Conservation (phyloP, 2,113 vertebrate species). For the Anoura caudifer region DNA sequence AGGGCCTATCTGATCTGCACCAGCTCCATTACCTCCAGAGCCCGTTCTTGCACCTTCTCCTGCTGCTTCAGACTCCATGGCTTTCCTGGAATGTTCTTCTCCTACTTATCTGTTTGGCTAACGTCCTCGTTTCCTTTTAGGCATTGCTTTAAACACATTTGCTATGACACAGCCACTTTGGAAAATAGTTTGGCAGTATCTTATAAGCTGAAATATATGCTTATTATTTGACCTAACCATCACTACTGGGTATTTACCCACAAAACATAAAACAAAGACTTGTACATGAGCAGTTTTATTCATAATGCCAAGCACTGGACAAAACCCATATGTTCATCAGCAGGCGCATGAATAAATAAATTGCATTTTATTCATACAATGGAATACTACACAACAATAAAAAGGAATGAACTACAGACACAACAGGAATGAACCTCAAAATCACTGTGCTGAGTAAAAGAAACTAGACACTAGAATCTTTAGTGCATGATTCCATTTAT, state of each 20-base stretch:
- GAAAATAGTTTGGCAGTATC: neutral
- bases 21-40: neutral
- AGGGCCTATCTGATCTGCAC: neutral
- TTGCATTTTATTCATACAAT: neutral
- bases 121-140: neutral
- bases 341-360: neutral
- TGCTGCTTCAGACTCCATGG: neutral
- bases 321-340: neutral
- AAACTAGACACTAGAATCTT: neutral
- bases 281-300: neutral
- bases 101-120: neutral
- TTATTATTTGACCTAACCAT: neutral
- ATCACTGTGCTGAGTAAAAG: neutral
- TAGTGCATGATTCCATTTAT: neutral
- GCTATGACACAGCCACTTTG: neutral
- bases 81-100: neutral
- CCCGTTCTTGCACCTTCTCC: neutral
- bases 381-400: neutral
- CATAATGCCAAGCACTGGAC: neutral
- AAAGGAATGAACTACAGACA: neutral
- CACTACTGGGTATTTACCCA: neutral
- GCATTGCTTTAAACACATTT: neutral
- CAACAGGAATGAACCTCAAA: neutral
- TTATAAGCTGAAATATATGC: neutral
- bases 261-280: neutral